Evolutionary conservation across 2,888 invertebrate species (phyloP).

Genomic region (Ommatoiulus sabulosus): DNA sequence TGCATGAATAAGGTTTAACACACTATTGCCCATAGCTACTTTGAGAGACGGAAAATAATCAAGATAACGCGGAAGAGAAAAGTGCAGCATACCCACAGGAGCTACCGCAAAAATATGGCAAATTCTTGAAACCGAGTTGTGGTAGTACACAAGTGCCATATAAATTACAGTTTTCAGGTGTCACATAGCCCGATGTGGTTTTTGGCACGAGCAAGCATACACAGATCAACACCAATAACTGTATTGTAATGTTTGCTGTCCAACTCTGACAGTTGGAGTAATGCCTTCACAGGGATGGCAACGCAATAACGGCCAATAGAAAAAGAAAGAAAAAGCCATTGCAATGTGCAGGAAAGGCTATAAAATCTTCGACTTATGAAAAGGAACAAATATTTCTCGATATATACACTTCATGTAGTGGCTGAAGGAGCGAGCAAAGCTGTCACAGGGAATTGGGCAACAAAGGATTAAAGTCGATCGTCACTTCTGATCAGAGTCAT

Average conservation of each 20-base stretch:
- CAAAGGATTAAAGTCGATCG: constrained; percentile 5
- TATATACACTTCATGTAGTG: background rate
- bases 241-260: background rate
- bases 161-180: background rate
- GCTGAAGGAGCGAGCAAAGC: background rate
- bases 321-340: background rate
- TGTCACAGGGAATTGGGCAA: background rate
- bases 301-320: background rate
- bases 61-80: background rate
- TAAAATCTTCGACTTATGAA: constrained; percentile 22
- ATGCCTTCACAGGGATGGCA: background rate
- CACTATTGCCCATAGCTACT: too few relatives aligned
- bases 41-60: background rate
- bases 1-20: too few relatives aligned
- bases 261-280: background rate
- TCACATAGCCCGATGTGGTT: background rate
- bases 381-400: constrained; percentile 9
- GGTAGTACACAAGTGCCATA: background rate
- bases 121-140: background rate
- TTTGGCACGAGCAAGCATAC: background rate
- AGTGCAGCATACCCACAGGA: background rate
- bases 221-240: background rate
- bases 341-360: background rate
- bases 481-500: background rate
- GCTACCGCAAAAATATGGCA: background rate